Percentiles rank a stretch among this genome's conserved stretches.
phyloP scores from a whole-genome alignment of 2,797 vertebrate genomes.

The Gambusia yucatana region DNA sequence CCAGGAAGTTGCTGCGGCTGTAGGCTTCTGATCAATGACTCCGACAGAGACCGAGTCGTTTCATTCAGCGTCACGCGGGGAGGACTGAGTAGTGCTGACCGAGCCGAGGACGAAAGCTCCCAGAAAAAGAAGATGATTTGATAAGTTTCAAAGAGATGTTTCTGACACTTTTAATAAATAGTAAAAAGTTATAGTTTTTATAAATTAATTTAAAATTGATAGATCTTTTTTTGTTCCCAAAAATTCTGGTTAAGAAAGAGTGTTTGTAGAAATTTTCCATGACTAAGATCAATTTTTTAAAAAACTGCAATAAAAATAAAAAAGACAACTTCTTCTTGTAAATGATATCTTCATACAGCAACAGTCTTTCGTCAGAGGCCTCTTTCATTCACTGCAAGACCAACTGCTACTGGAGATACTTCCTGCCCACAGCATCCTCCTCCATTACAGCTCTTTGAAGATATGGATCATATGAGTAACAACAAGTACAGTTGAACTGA shows the following conservation, averaged over 20 bases:
- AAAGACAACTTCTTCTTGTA: neutral
- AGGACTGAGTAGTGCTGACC: neutral
- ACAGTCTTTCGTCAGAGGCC: neutral
- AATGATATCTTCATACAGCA: neutral
- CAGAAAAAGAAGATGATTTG: neutral
- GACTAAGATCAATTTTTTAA: neutral
- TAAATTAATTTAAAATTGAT: neutral
- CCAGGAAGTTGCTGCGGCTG: conserved; percentile 72
- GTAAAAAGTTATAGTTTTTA: neutral
- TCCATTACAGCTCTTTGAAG: neutral
- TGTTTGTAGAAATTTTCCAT: neutral
- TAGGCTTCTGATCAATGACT: conserved; percentile 74
- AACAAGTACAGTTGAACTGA: neutral
- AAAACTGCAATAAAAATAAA: neutral
- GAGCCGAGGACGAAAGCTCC: conserved; percentile 1
- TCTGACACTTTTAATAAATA: no score
- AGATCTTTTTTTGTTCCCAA: neutral
- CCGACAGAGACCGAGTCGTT: conserved; percentile 59
- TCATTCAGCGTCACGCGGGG: conserved; percentile 49
- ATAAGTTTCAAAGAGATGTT: neutral
- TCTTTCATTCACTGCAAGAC: neutral
- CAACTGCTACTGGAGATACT: neutral
- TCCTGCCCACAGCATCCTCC: neutral
- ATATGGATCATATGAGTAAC: neutral
- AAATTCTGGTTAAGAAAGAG: neutral